Evolutionary conservation across 64 coral and sea anemone genomes (phyloP).

Genomic region (Stichodactyla helianthus): DNA sequence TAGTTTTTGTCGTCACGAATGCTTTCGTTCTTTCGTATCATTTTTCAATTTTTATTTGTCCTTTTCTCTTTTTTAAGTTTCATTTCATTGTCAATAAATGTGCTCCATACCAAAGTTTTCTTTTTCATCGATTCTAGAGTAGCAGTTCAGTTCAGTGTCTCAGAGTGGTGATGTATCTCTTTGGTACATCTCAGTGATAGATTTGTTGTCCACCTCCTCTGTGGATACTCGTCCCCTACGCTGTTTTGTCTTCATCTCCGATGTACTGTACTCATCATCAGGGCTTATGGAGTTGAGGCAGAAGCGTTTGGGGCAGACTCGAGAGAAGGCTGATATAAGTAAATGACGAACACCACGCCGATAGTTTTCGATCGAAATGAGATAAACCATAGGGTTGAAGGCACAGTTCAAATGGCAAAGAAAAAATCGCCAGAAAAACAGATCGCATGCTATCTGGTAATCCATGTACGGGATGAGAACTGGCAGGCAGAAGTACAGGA

Average conservation of each 20-base stretch:
- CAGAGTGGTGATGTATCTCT: background rate
- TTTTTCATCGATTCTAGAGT: background rate
- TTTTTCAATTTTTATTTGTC: too few relatives aligned
- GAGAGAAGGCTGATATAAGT: background rate
- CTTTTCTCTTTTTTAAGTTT: too few relatives aligned
- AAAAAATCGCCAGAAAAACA: slow-evolving; percentile 26
- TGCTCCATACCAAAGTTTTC: background rate
- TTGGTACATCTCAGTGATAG: background rate
- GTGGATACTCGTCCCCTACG: background rate
- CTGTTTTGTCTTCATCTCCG: background rate
- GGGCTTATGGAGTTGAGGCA: background rate
- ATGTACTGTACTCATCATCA: background rate
- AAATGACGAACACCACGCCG: background rate
- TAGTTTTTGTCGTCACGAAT: too few relatives aligned
- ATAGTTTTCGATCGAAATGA: slow-evolving; percentile 33
- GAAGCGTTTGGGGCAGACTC: background rate
- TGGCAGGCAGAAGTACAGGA: slow-evolving; percentile 33
- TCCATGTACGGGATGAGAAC: background rate
- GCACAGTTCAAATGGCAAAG: slow-evolving; percentile 27
- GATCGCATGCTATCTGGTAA: slow-evolving; percentile 11
- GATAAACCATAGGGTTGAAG: slow-evolving; percentile 39
- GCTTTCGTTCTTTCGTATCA: too few relatives aligned
- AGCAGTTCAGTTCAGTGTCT: background rate
- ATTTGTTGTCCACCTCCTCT: background rate
- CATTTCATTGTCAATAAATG: too few relatives aligned